These are phyloP conservation scores for Shargacucullia verbasci DNA, from an alignment of 2,888 invertebrate genomes.

Conservation along the genomic window DNA sequence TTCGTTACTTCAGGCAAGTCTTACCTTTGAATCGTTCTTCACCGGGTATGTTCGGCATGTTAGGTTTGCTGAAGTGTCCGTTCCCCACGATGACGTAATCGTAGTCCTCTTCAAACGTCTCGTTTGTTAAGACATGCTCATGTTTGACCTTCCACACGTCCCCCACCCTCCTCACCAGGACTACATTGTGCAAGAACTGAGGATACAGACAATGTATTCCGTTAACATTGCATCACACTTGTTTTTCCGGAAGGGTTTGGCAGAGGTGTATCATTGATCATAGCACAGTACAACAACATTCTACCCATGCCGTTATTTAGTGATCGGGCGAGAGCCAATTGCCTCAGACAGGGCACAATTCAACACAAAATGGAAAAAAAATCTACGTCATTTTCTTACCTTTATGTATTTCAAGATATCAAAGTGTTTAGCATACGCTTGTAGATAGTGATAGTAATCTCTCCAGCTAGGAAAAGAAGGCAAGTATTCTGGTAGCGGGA, in stretches of 20 bases:
- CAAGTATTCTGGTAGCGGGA: constrained; percentile 72
- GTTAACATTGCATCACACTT: too few relatives aligned
- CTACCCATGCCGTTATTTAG: too few relatives aligned
- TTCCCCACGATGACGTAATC: constrained; percentile 92
- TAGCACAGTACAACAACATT: too few relatives aligned
- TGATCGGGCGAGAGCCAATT: too few relatives aligned
- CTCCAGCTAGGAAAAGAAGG: constrained; percentile 77
- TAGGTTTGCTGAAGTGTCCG: constrained; percentile 88
- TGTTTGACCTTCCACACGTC: constrained; percentile 77
- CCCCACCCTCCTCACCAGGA: constrained; percentile 66
- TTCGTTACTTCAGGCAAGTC: too few relatives aligned
- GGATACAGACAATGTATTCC: too few relatives aligned
- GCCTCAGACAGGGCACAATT: too few relatives aligned
- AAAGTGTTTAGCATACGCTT: constrained; percentile 74
- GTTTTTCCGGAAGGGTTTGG: too few relatives aligned
- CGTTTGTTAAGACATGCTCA: constrained; percentile 68
- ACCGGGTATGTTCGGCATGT: constrained; percentile 73
- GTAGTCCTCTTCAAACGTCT: constrained; percentile 83
- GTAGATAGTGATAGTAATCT: constrained; percentile 75
- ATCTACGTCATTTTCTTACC: constrained; percentile 58
- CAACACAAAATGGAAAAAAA: too few relatives aligned
- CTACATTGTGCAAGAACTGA: constrained; percentile 79
- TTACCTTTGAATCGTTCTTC: constrained; percentile 79
- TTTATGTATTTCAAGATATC: constrained; percentile 75
- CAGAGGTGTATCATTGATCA: too few relatives aligned